A percentile compares a stretch with the other conserved stretches of the same genome.
These are phyloP conservation scores for Leucozona laternaria DNA, from an alignment of 2,888 invertebrate genomes.

Conservation along the genomic window DNA sequence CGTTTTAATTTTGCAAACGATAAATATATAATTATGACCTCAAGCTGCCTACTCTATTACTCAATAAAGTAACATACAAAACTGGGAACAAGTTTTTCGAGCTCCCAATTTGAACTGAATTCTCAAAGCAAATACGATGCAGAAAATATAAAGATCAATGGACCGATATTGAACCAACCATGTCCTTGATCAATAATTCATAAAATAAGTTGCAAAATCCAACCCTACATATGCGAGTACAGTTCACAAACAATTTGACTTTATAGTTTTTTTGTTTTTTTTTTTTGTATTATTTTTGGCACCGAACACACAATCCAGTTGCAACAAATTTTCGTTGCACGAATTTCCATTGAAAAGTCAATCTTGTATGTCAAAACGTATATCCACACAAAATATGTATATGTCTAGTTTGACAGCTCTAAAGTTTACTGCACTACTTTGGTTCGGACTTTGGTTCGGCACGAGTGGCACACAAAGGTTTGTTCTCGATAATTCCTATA, in stretches of 20 bases:
- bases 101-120: not conserved
- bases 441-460: conserved; percentile 11
- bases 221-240: not conserved
- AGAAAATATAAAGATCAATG: conserved; percentile 26
- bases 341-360: conserved; percentile 44
- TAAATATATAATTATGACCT: not conserved
- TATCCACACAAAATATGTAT: not conserved
- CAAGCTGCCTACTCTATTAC: not conserved
- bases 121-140: not conserved
- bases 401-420: conserved; percentile 52
- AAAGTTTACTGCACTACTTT: conserved; percentile 35
- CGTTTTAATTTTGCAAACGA: not conserved
- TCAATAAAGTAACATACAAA: not conserved
- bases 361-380: not conserved
- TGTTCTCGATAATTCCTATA: conserved; percentile 21
- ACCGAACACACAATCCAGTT: not conserved
- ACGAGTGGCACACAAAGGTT: conserved; percentile 37
- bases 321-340: conserved; percentile 23
- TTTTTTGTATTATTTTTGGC: not conserved
- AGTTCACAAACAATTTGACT: not conserved
- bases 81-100: not conserved
- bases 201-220: conserved; percentile 11
- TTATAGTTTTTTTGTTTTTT: not conserved
- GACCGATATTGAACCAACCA: conserved; percentile 51
- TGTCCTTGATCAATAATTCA: conserved; percentile 58